These are phyloP conservation scores for Microctenopoma stevenorrisi DNA, from an alignment of 2,797 vertebrate species.

Conservation along the genomic window DNA sequence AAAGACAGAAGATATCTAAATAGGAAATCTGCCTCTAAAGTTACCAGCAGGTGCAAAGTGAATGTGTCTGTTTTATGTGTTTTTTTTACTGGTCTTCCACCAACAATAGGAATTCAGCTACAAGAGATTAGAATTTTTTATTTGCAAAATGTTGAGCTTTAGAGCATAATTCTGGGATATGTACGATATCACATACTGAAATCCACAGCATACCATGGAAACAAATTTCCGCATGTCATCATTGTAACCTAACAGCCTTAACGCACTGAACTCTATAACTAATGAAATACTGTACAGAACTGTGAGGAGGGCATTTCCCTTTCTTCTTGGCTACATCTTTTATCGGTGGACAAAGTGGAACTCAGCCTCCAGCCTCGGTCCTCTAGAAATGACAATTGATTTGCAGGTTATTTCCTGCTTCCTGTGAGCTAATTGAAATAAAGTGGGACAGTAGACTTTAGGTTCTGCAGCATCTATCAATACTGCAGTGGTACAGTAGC, in stretches of 20 bases:
- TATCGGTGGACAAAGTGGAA: conserved; percentile 76
- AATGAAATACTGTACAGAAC: conserved; percentile 50
- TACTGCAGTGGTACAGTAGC: conserved; percentile 58
- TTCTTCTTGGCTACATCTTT: conserved; percentile 70
- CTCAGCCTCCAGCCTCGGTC: conserved; percentile 60
- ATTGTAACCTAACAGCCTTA: conserved; percentile 40
- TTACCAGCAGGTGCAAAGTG: neutral
- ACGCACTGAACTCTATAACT: conserved; percentile 37
- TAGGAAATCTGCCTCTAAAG: conserved; percentile 11
- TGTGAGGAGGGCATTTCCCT: conserved; percentile 54
- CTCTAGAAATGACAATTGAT: conserved; percentile 80
- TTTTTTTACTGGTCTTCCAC: neutral
- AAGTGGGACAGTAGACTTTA: conserved; percentile 73
- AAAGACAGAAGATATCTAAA: conserved; percentile 22
- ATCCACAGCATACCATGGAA: conserved; percentile 18
- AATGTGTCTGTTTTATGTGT: neutral
- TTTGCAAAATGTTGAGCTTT: conserved; percentile 3
- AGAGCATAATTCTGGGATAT: conserved; percentile 4
- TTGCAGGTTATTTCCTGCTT: conserved; percentile 83
- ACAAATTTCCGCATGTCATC: conserved; percentile 30
- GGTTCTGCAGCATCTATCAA: conserved; percentile 76
- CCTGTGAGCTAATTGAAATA: conserved; percentile 84
- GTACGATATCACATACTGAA: conserved; percentile 4
- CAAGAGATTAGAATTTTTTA: neutral
- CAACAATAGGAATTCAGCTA: neutral